Conservation (phyloP, 2,113 vertebrate species). For the Haliaeetus leucogaster region DNA sequence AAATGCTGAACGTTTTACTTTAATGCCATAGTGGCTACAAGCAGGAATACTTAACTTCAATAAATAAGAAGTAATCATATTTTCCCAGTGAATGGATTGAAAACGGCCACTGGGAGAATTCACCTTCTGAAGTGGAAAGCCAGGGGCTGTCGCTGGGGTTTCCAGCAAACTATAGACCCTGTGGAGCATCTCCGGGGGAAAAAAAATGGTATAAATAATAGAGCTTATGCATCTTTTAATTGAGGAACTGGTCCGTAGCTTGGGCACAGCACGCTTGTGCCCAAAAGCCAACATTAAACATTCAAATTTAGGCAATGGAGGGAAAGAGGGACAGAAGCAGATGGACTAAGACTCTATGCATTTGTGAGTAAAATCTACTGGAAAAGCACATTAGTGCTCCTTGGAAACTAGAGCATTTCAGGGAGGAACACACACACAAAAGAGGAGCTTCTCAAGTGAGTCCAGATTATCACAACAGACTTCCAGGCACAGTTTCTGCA, state of each 20-base stretch:
- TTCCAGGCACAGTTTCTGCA: not conserved
- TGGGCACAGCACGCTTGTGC: not conserved
- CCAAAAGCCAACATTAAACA: conserved; percentile 28
- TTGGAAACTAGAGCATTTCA: not conserved
- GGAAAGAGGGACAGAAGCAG: conserved; percentile 12
- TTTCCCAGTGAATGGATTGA: conserved; percentile 21
- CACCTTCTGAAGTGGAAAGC: not conserved
- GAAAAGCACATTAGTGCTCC: not conserved
- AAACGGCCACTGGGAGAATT: conserved; percentile 20
- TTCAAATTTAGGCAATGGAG: not conserved
- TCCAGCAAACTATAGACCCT: not conserved
- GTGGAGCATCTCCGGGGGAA: not conserved
- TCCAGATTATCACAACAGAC: not conserved
- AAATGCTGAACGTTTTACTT: conserved; percentile 52
- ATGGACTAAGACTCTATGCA: not conserved
- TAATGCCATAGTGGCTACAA: conserved; percentile 34
- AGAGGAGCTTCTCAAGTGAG: not conserved
- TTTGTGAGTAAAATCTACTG: not conserved
- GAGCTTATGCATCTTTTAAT: not conserved
- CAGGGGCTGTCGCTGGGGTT: not conserved
- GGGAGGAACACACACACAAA: not conserved
- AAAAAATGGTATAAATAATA: not conserved
- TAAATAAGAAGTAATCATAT: conserved; percentile 63
- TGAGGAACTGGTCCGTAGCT: not conserved
- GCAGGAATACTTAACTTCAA: conserved; percentile 49